phyloP scores from a whole-genome alignment of 2,888 invertebrate species.

The Diabrotica balteata region DNA sequence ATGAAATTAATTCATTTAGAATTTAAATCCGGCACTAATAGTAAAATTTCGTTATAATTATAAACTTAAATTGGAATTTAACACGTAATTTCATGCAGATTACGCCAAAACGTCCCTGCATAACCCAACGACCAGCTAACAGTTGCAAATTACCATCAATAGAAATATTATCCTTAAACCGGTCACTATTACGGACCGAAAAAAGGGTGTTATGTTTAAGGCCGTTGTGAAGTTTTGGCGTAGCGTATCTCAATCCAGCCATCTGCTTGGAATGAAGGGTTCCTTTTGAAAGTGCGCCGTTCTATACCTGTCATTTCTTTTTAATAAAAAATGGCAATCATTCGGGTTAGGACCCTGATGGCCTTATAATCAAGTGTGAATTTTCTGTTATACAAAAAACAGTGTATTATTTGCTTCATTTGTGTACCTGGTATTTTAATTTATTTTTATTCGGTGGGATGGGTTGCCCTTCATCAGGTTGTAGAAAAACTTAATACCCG shows the following conservation, averaged over 20 bases:
- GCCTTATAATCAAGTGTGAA: conserved; percentile 42
- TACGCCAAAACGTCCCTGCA: conserved; percentile 10
- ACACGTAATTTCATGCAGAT: conserved; percentile 15
- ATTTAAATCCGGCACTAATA: no score
- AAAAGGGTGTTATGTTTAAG: conserved; percentile 13
- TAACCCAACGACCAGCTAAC: conserved; percentile 1
- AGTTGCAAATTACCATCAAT: conserved; percentile 16
- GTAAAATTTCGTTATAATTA: no score
- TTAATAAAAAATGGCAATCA: conserved; percentile 39
- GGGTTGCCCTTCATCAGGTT: conserved; percentile 31
- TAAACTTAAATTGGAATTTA: conserved; percentile 1
- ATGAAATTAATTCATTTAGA: no score
- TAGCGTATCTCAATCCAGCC: conserved; percentile 18
- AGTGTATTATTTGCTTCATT: conserved; percentile 34
- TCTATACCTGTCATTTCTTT: conserved; percentile 43
- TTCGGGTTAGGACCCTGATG: conserved; percentile 38
- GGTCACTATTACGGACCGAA: not conserved
- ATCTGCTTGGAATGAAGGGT: conserved; percentile 33
- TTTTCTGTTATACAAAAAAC: conserved; percentile 36
- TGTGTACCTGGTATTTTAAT: conserved; percentile 36
- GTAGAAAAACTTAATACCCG: conserved; percentile 26
- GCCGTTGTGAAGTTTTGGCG: conserved; percentile 13
- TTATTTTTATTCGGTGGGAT: conserved; percentile 32
- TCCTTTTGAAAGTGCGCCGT: conserved; percentile 25
- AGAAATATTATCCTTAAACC: conserved; percentile 20